A percentile compares a stretch with the other conserved stretches of the same genome.
These are phyloP conservation scores for Stratiomys singularior DNA, from an alignment of 2,888 invertebrate genomes.

Conservation along the genomic window DNA sequence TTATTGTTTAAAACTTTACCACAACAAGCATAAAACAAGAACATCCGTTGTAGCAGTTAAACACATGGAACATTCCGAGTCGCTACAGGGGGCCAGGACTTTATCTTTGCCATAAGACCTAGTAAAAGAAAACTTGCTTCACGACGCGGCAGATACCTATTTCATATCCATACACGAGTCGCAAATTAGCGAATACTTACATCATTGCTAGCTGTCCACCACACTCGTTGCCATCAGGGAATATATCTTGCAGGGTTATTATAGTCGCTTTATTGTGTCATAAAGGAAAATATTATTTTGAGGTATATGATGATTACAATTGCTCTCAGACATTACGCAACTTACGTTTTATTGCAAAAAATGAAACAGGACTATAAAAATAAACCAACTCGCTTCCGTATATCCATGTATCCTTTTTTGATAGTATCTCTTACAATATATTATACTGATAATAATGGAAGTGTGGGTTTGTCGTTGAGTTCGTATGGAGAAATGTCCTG, in stretches of 20 bases:
- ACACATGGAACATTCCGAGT: background rate
- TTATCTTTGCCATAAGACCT: background rate
- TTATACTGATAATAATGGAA: conserved; percentile 39
- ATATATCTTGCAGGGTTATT: conserved; percentile 14
- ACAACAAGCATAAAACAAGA: conserved; percentile 4
- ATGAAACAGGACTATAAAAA: conserved; percentile 42
- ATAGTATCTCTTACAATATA: conserved; percentile 39
- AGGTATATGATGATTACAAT: conserved; percentile 45
- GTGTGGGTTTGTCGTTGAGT: conserved; percentile 3
- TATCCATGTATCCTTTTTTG: conserved; percentile 37
- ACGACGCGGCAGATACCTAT: background rate
- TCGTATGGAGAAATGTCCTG: background rate
- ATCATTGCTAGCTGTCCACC: background rate
- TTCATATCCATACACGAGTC: background rate
- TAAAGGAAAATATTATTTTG: conserved; percentile 39
- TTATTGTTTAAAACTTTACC: conserved; percentile 3
- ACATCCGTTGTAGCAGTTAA: background rate
- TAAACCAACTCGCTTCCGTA: conserved; percentile 24
- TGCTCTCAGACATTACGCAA: conserved; percentile 43
- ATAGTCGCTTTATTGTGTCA: conserved; percentile 32
- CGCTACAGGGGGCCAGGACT: background rate
- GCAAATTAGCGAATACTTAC: conserved; percentile 10
- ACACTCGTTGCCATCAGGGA: background rate
- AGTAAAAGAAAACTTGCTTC: background rate
- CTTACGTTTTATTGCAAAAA: conserved; percentile 42